Conservation (phyloP, 2,797 vertebrate genomes). For the Chiloscyllium punctatum region DNA sequence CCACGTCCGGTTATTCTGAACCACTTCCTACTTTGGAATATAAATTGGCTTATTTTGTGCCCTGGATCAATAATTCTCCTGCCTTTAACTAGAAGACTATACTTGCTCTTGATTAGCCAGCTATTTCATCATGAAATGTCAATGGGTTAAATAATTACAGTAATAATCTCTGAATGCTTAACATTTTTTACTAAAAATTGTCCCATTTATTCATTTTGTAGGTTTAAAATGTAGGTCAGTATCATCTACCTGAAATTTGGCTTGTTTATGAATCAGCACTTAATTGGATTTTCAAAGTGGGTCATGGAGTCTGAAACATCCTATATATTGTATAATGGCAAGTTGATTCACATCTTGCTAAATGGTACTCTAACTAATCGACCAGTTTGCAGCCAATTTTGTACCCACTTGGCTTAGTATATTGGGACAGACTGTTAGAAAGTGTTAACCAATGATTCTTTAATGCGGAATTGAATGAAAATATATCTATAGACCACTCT, state of each 20-base stretch:
- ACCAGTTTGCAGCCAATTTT: not conserved
- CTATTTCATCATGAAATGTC: no score
- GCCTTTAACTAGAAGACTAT: not conserved
- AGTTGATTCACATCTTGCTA: not conserved
- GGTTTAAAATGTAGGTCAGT: not conserved
- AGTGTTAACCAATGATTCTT: conserved; percentile 8
- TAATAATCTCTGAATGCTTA: not conserved
- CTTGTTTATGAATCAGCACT: not conserved
- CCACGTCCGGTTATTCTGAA: not conserved
- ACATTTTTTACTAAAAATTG: not conserved
- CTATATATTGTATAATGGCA: not conserved
- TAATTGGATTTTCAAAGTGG: not conserved
- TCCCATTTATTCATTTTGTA: not conserved
- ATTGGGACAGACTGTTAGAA: not conserved
- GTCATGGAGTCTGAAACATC: not conserved
- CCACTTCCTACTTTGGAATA: not conserved
- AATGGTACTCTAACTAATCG: not conserved
- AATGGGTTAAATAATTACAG: not conserved
- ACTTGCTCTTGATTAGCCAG: not conserved
- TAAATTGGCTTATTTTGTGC: not conserved
- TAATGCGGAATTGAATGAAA: conserved; percentile 23
- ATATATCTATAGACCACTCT: not conserved
- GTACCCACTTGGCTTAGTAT: not conserved
- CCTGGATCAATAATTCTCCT: not conserved
- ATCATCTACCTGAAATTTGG: not conserved